Evolutionary conservation across 2,888 invertebrate species (phyloP).

Genomic region (Mythimna lalbum): DNA sequence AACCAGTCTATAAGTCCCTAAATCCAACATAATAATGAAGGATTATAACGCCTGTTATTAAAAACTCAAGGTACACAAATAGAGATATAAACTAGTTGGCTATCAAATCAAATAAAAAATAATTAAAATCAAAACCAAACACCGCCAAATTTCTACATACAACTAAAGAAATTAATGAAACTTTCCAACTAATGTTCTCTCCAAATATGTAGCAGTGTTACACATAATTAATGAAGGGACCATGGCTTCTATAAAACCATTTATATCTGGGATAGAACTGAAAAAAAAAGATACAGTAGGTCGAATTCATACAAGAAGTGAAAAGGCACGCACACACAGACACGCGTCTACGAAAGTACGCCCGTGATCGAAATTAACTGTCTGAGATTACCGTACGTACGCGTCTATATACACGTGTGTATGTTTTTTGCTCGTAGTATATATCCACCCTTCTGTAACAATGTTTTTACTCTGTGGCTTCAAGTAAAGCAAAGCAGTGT

Average conservation of each 20-base stretch:
- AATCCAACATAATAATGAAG: neutral
- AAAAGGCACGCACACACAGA: neutral
- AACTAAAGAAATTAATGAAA: conserved; percentile 44
- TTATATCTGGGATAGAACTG: conserved; percentile 70
- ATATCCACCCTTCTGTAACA: neutral
- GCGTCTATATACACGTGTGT: neutral
- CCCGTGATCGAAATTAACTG: neutral
- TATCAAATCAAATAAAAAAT: neutral
- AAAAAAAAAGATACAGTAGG: conserved; percentile 7
- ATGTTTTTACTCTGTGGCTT: conserved; percentile 38
- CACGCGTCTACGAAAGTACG: neutral
- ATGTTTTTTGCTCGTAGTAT: neutral
- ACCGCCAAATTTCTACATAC: conserved; percentile 22
- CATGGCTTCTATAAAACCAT: conserved; percentile 69
- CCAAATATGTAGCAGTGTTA: conserved; percentile 63
- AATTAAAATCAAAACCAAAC: conserved; percentile 29
- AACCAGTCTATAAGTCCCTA: too few species aligned
- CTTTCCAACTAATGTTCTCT: conserved; percentile 34
- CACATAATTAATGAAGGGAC: conserved; percentile 64
- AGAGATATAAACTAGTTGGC: neutral
- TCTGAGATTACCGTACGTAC: neutral
- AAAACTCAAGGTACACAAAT: neutral
- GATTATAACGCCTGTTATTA: neutral
- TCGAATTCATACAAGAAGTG: fast-evolving
- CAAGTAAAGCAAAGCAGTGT: conserved; percentile 78